Conservation (phyloP, 2,888 invertebrate genomes). For the Geotrupes spiniger region DNA sequence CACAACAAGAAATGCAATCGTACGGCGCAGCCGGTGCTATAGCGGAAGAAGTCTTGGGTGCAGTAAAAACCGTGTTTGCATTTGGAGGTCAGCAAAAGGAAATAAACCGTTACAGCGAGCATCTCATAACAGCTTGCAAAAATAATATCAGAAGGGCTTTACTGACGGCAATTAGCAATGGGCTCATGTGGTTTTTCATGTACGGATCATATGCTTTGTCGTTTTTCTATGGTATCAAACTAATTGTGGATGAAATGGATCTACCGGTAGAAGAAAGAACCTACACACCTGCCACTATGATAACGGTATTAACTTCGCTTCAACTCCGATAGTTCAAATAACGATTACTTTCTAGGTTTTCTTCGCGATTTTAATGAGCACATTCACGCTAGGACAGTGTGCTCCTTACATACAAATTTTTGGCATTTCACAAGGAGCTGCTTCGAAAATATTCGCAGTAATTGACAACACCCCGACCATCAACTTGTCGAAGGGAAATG, state of each 20-base stretch:
- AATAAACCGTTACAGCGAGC: slow-evolving; percentile 58
- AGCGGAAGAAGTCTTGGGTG: slow-evolving; percentile 74
- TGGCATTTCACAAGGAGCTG: slow-evolving; percentile 76
- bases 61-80: slow-evolving; percentile 73
- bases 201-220: slow-evolving; percentile 71
- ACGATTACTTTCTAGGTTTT: slow-evolving; percentile 61
- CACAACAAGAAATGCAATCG: slow-evolving; percentile 63
- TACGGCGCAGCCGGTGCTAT: slow-evolving; percentile 76
- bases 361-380: slow-evolving; percentile 71
- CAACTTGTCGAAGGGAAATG: slow-evolving; percentile 64
- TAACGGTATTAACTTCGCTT: slow-evolving; percentile 68
- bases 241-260: slow-evolving; percentile 64
- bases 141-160: slow-evolving; percentile 64
- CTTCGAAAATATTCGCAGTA: slow-evolving; percentile 70
- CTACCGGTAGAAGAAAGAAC: slow-evolving; percentile 50
- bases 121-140: slow-evolving; percentile 60
- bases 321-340: no score
- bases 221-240: slow-evolving; percentile 76
- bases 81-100: slow-evolving; percentile 78
- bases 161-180: slow-evolving; percentile 68
- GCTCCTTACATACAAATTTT: slow-evolving; percentile 80
- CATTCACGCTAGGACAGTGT: slow-evolving; percentile 75
- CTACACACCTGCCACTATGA: slow-evolving; percentile 68
- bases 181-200: slow-evolving; percentile 72
- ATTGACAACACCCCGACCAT: slow-evolving; percentile 76